Evolutionary conservation across 2,888 invertebrate species (phyloP).

Genomic region (Hirtodrosophila trivittata): DNA sequence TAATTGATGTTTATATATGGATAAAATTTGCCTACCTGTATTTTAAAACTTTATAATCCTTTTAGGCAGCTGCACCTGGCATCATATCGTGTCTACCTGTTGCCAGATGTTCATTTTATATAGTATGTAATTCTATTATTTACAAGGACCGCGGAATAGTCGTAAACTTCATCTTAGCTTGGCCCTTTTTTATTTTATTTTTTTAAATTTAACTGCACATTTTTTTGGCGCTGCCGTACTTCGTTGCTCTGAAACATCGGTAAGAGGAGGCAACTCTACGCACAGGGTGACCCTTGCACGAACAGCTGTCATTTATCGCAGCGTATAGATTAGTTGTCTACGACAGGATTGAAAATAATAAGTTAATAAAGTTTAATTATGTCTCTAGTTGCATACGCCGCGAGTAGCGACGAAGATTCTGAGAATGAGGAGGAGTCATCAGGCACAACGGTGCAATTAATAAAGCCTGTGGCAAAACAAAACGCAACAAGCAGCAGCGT

Average conservation of each 20-base stretch:
- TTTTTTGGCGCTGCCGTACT: slow-evolving; percentile 3
- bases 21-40: slow-evolving; percentile 14
- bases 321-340: no score
- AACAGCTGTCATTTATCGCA: slow-evolving; percentile 46
- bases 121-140: no score
- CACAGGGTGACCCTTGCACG: slow-evolving; percentile 23
- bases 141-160: no score
- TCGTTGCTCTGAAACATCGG: background rate
- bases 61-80: slow-evolving; percentile 11
- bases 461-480: slow-evolving; percentile 21
- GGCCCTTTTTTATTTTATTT: no score
- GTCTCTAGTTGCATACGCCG: slow-evolving; percentile 88
- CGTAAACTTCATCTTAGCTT: no score
- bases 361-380: slow-evolving; percentile 74
- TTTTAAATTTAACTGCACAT: slow-evolving; percentile 15
- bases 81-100: slow-evolving; percentile 32
- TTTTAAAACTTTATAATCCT: slow-evolving; percentile 37
- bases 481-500: background rate
- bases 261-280: background rate
- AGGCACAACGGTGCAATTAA: slow-evolving; percentile 17
- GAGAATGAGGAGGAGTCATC: slow-evolving; percentile 68
- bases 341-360: background rate
- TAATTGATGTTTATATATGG: slow-evolving; percentile 22
- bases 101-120: slow-evolving; percentile 29
- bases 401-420: slow-evolving; percentile 84